Conservation (phyloP, 2,888 invertebrate species). For the Drosophila kuntzei region DNA sequence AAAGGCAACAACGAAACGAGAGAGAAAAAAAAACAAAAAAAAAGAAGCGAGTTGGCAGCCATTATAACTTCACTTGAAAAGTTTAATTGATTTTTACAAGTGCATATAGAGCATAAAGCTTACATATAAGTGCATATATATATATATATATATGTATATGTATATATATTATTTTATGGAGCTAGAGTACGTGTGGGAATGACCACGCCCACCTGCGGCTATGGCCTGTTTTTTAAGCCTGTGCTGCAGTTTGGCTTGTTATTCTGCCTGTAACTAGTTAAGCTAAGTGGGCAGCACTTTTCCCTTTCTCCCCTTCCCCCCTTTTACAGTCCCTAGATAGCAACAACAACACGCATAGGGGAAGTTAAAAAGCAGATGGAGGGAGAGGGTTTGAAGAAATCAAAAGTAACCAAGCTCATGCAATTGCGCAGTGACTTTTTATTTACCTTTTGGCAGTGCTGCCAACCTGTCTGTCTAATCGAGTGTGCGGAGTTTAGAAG, state of each 20-base stretch:
- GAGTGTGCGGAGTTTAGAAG: conserved; percentile 30
- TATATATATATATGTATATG: not conserved
- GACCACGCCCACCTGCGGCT: conserved; percentile 48
- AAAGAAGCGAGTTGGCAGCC: conserved; percentile 61
- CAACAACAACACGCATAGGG: not conserved
- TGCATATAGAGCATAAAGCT: conserved; percentile 59
- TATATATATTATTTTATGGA: not conserved
- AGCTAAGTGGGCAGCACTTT: conserved; percentile 43
- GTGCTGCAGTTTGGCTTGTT: conserved; percentile 14
- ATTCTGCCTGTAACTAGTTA: conserved; percentile 9
- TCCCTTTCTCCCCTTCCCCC: not conserved
- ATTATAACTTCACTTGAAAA: conserved; percentile 81
- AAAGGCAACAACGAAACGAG: conserved; percentile 51
- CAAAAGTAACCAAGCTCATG: conserved; percentile 56
- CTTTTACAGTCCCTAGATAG: not conserved
- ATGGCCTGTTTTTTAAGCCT: conserved; percentile 21
- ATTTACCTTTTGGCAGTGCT: conserved; percentile 56
- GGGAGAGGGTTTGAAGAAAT: conserved; percentile 30
- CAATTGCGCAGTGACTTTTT: conserved; percentile 55
- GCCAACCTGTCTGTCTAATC: conserved; percentile 45
- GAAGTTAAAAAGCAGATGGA: not conserved
- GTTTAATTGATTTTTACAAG: conserved; percentile 80
- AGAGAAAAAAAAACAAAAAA: conserved; percentile 3
- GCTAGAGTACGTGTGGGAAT: not conserved
- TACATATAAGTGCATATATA: conserved; percentile 13